Percentiles rank a stretch among this genome's conserved stretches.
phyloP scores from a whole-genome alignment of 1,140 invertebrate species.

The Pantala flavescens region DNA sequence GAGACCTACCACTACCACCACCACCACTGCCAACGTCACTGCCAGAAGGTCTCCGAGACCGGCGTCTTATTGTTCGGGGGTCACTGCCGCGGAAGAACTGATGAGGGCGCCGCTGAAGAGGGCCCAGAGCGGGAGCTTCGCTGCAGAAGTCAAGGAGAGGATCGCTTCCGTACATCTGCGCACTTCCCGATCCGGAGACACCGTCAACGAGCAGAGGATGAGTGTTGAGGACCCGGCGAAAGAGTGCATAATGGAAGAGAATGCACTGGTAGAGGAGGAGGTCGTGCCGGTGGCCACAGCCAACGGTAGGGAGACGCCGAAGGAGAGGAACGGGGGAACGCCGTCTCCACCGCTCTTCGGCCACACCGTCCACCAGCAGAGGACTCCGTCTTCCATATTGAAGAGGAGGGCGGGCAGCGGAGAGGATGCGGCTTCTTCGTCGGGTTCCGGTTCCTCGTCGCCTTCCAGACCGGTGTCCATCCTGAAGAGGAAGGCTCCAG shows the following conservation, averaged over 20 bases:
- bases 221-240: neutral
- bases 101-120: neutral
- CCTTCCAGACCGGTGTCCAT: constrained; percentile 54
- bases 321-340: neutral
- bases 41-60: neutral
- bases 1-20: neutral
- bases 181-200: neutral
- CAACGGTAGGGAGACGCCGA: neutral
- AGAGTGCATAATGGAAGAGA: neutral
- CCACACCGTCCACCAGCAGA: neutral
- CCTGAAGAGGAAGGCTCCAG: constrained; percentile 58
- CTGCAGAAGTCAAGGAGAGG: neutral
- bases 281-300: neutral
- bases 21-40: neutral
- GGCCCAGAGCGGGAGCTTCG: neutral
- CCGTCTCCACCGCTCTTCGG: neutral
- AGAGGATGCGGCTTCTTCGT: neutral
- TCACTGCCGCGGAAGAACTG: neutral
- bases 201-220: neutral
- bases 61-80: neutral
- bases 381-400: neutral
- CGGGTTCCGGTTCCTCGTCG: constrained; percentile 23
- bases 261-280: neutral
- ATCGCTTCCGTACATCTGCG: neutral
- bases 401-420: neutral